These are phyloP conservation scores for Polydesmus complanatus DNA, from an alignment of 2,888 invertebrate species.

Conservation along the genomic window DNA sequence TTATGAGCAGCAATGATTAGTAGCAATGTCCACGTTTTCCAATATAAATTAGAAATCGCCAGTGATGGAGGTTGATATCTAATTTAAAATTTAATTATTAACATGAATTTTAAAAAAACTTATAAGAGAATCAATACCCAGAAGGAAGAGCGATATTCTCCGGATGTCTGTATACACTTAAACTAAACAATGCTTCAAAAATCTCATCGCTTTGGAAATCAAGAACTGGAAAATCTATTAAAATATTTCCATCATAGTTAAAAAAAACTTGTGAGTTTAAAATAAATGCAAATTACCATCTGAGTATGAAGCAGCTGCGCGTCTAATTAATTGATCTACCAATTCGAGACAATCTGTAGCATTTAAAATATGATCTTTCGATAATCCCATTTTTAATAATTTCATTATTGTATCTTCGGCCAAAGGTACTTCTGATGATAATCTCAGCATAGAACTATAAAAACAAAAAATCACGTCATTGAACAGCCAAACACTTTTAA, in stretches of 20 bases:
- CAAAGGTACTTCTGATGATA: constrained; percentile 77
- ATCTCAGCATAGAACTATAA: constrained; percentile 49
- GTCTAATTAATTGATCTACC: constrained; percentile 64
- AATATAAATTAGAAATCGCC: constrained; percentile 81
- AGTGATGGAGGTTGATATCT: constrained; percentile 70
- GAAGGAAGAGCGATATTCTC: constrained; percentile 77
- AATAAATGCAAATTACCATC: constrained; percentile 37
- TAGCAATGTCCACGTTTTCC: constrained; percentile 85
- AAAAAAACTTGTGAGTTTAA: constrained; percentile 1
- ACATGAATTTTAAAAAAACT: not conserved
- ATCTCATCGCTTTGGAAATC: constrained; percentile 45
- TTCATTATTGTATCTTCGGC: constrained; percentile 66
- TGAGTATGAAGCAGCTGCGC: constrained; percentile 63
- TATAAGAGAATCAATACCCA: constrained; percentile 43
- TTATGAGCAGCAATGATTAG: constrained; percentile 84
- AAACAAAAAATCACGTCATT: not conserved
- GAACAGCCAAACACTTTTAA: not conserved
- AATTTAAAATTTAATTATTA: constrained; percentile 17
- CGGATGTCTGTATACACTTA: constrained; percentile 81
- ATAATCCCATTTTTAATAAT: constrained; percentile 65
- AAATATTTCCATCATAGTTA: constrained; percentile 13
- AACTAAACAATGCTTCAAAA: constrained; percentile 75
- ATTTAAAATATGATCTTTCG: constrained; percentile 55
- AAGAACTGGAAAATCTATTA: constrained; percentile 27
- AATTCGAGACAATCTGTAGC: constrained; percentile 74